Conservation (phyloP, 2,113 vertebrate species). For the Dipodomys stephensi region DNA sequence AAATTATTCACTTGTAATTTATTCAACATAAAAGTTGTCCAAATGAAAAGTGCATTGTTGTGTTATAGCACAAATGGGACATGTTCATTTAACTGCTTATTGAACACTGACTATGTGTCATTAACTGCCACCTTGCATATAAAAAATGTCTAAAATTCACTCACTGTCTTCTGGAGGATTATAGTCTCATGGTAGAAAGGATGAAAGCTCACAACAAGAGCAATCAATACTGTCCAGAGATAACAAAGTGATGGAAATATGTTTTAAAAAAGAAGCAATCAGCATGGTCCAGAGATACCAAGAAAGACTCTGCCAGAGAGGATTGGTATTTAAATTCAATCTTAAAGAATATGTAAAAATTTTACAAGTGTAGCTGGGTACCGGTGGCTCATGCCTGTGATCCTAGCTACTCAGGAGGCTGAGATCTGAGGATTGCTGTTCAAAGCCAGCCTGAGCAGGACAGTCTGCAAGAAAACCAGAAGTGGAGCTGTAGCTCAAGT, state of each 20-base stretch:
- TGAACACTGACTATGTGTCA: background rate
- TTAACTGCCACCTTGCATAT: background rate
- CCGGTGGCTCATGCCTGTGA: no score
- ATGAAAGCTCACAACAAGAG: background rate
- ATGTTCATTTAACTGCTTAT: constrained; percentile 30
- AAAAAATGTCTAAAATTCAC: background rate
- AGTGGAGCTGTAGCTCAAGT: no score
- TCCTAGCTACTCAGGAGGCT: no score
- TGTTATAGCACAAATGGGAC: background rate
- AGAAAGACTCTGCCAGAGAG: background rate
- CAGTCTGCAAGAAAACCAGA: no score
- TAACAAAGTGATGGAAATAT: background rate
- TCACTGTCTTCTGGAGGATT: background rate
- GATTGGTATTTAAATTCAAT: background rate
- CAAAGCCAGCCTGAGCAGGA: no score
- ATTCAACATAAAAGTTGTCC: background rate
- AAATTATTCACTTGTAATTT: constrained; percentile 51
- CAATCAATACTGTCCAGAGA: background rate
- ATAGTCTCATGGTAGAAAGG: background rate
- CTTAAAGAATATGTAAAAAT: background rate
- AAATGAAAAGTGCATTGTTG: constrained; percentile 31
- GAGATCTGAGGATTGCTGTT: no score
- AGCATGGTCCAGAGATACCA: background rate
- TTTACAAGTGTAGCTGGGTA: background rate
- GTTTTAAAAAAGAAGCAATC: background rate